Conservation (phyloP, 2,797 vertebrate genomes). For the Eulemur mongoz region DNA sequence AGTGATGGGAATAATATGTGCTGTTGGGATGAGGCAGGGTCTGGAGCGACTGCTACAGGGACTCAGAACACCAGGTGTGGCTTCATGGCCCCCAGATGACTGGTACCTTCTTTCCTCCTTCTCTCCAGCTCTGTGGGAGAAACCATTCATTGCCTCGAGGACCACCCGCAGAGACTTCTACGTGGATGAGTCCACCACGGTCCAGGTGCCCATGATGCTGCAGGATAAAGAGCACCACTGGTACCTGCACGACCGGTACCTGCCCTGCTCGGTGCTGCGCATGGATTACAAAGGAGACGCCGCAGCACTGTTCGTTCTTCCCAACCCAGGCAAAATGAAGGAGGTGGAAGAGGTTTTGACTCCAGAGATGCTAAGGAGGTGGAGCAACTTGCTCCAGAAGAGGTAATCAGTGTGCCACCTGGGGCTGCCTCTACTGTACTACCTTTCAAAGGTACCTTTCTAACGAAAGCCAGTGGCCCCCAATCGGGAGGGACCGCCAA, state of each 20-base stretch:
- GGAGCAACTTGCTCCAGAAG: background rate
- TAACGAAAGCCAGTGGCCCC: background rate
- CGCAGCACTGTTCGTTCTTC: background rate
- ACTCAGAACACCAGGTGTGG: background rate
- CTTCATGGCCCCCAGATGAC: background rate
- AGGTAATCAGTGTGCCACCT: background rate
- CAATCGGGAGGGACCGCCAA: background rate
- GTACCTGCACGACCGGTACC: background rate
- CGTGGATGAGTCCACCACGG: background rate
- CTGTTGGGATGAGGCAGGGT: rapidly evolving
- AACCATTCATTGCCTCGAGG: rapidly evolving
- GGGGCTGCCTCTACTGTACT: rapidly evolving
- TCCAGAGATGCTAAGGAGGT: background rate
- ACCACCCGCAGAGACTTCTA: background rate
- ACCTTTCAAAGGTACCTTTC: background rate
- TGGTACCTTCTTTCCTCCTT: background rate
- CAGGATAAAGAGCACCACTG: background rate
- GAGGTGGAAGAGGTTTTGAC: conserved; percentile 21
- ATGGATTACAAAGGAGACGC: background rate
- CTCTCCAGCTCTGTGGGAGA: conserved; percentile 47
- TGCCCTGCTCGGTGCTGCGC: background rate
- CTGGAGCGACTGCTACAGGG: rapidly evolving
- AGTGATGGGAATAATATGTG: rapidly evolving
- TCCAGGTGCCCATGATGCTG: conserved; percentile 46
- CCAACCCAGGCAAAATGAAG: conserved; percentile 14